These are phyloP conservation scores for Synodontis membranacea DNA, from an alignment of 2,113 vertebrate genomes.

Conservation along the genomic window DNA sequence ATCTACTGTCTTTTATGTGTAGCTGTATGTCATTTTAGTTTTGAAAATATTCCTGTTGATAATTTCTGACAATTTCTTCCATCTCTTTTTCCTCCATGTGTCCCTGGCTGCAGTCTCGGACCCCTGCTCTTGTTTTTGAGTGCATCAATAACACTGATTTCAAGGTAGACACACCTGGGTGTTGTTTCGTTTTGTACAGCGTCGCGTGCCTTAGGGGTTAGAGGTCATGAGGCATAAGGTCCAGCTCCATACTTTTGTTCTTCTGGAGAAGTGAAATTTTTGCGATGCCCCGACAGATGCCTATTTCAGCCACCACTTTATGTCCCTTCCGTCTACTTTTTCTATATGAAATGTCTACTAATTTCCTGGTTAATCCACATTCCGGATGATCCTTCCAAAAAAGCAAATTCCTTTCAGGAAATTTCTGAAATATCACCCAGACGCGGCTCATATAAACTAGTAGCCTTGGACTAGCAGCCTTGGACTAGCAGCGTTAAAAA, in stretches of 20 bases:
- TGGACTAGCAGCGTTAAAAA: not conserved
- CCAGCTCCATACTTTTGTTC: not conserved
- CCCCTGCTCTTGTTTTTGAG: constrained; percentile 98
- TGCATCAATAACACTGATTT: constrained; percentile 99
- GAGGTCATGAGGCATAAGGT: not conserved
- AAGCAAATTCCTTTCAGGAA: not conserved
- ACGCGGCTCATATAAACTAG: not conserved
- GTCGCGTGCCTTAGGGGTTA: not conserved
- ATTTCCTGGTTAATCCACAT: not conserved
- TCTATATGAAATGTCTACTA: not conserved
- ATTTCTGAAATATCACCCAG: not conserved
- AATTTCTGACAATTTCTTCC: constrained; percentile 9
- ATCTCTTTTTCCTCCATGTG: not conserved
- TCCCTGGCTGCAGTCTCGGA: constrained; percentile 86
- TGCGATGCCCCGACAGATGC: not conserved
- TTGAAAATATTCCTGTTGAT: constrained; percentile 19
- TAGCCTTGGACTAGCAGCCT: not conserved
- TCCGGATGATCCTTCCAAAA: not conserved
- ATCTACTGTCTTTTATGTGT: not conserved
- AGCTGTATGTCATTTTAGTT: constrained; percentile 20
- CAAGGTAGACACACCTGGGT: constrained; percentile 79
- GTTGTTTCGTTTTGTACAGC: not conserved
- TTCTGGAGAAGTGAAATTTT: not conserved
- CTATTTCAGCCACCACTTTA: not conserved
- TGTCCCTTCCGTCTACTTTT: not conserved